Evolutionary conservation across 2,888 invertebrate species (phyloP).

Genomic region (Scaeva pyrastri): DNA sequence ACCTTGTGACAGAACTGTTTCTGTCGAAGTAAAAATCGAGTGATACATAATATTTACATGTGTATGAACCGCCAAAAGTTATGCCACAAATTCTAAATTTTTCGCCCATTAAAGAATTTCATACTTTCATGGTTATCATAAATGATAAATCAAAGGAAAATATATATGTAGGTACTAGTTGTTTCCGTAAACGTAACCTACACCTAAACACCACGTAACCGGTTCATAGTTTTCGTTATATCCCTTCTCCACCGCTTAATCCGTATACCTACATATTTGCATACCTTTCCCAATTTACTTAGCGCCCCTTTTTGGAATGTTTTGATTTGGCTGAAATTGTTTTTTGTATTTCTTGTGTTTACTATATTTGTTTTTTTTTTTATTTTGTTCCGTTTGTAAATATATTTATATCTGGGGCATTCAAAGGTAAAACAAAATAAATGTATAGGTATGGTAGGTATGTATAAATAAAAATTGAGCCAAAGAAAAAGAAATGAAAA

Average conservation of each 20-base stretch:
- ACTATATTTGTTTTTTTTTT: neutral
- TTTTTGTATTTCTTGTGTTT: neutral
- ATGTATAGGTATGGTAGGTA: no score
- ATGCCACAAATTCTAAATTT: neutral
- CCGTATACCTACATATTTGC: neutral
- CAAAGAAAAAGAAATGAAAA: neutral
- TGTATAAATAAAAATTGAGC: neutral
- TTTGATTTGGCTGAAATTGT: constrained; percentile 1
- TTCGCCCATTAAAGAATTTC: neutral
- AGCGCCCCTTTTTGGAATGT: neutral
- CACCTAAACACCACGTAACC: neutral
- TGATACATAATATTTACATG: neutral
- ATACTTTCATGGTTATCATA: neutral
- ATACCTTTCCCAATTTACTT: neutral
- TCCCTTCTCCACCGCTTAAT: neutral
- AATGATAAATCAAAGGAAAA: neutral
- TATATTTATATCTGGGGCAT: constrained; percentile 1
- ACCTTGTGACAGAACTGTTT: no score
- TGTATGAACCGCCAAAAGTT: neutral
- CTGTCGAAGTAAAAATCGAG: neutral
- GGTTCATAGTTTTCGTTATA: constrained; percentile 1
- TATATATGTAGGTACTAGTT: neutral
- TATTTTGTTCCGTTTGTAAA: no score
- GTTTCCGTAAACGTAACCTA: constrained; percentile 8
- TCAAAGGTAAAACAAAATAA: neutral